Evolutionary conservation across 2,888 invertebrate species (phyloP).

Genomic region (Nymphalis urticae): DNA sequence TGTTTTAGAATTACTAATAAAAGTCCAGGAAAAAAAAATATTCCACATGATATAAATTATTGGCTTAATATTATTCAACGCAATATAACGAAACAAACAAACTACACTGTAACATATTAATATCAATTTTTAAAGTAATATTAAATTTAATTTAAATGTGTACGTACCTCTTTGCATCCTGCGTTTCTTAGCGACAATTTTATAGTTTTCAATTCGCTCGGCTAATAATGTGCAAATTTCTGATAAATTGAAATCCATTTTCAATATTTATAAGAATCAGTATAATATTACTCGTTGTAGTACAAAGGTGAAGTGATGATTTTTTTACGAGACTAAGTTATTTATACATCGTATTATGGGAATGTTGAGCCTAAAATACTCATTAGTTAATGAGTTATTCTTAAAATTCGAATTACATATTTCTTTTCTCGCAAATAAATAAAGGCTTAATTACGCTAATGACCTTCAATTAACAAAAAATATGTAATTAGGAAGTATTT

Average conservation of each 20-base stretch:
- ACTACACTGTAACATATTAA: too few relatives aligned
- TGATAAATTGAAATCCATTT: conserved; percentile 35
- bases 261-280: background rate
- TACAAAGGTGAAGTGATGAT: conserved; percentile 3
- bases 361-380: conserved; percentile 5
- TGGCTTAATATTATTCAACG: too few relatives aligned
- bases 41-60: too few relatives aligned
- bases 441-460: background rate
- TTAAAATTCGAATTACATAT: background rate
- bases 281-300: background rate
- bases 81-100: too few relatives aligned
- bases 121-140: too few relatives aligned
- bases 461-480: background rate
- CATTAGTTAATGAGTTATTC: conserved; percentile 10
- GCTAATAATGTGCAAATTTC: conserved; percentile 36
- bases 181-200: conserved; percentile 16
- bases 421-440: too few relatives aligned
- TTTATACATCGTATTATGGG: conserved; percentile 1
- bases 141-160: too few relatives aligned
- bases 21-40: too few relatives aligned
- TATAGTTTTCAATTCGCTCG: conserved; percentile 31
- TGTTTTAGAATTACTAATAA: too few relatives aligned
- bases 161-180: conserved; percentile 20
- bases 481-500: background rate
- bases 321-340: background rate